Evolutionary conservation across 2,888 invertebrate species (phyloP), one percentile per base, ranked within the genome.

Genomic region (Syrista parreyssii): DNA sequence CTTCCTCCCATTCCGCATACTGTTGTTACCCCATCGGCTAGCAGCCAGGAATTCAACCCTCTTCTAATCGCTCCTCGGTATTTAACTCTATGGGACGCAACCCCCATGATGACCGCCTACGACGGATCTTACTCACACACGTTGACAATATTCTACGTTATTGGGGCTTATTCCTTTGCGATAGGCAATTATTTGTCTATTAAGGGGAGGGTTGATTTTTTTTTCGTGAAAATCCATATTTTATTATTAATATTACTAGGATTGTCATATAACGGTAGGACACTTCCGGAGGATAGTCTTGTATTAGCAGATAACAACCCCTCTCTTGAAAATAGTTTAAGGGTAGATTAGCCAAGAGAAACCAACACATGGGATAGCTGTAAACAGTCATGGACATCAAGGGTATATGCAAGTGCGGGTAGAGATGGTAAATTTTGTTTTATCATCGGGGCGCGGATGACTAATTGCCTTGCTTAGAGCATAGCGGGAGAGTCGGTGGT

Each of bases 381-480:
- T 23, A 9, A 15, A 55, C 23, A 2, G 23, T 55, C 23, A 55
- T 23, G 55, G 55, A 55, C 9, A 23, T 55, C 55, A 55, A 1
- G 40, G 6, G 23, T 40, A 40, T 23, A 40, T 40, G 12, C 12
- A 40, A 33, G 33, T 31, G 12, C 4, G 69, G 76, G 68, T 68
- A 69, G 79, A 76, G 79, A 80, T 80, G 81, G 79, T 79, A 85
- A 86, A 85, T 86, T 87, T 87, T 84, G 80, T 80, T 86, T 84
- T 84, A 86, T 85, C 84, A 86, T 83, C 82, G 80, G 79, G 79
- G 73, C 80, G 79, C 83, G 85, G 83, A 82, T 87, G 86, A 87
- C 86, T 87, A 87, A 87, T 87, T 87, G 86, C 86, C 82, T 83
- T 84, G 84, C 88, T 87, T 84, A 85, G 85, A 84, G 74, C 80